These are phyloP conservation scores for Scaptomyza cyrtandrae DNA, from an alignment of 2,888 invertebrate genomes.

Conservation along the genomic window DNA sequence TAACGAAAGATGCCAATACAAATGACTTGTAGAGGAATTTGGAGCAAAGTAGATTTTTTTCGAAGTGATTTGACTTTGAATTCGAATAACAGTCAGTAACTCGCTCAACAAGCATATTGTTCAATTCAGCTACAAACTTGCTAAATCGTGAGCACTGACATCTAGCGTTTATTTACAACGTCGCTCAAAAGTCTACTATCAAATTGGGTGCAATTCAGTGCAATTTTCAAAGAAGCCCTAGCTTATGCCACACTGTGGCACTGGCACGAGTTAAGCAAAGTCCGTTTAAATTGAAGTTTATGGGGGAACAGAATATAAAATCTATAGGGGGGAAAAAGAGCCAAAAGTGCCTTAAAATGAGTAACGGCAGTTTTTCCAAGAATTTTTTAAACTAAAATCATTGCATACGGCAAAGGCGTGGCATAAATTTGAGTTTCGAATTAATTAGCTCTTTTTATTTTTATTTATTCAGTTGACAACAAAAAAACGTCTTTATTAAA, in stretches of 20 bases:
- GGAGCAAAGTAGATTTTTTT: background rate
- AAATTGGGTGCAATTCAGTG: background rate
- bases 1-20: background rate
- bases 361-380: too few species aligned
- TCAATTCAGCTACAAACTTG: background rate
- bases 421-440: too few species aligned
- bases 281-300: too few species aligned
- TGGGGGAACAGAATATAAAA: too few species aligned
- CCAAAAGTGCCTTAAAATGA: too few species aligned
- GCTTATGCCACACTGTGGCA: slow-evolving; percentile 23
- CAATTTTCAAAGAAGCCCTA: slow-evolving; percentile 20
- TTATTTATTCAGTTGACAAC: slow-evolving; percentile 16
- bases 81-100: background rate
- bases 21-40: background rate
- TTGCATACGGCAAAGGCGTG: too few species aligned
- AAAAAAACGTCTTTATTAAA: slow-evolving; percentile 29
- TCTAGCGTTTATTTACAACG: background rate
- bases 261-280: background rate
- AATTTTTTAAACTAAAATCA: too few species aligned
- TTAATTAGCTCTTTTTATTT: too few species aligned
- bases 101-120: background rate
- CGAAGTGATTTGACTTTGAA: background rate
- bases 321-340: too few species aligned
- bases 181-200: slow-evolving; percentile 47
- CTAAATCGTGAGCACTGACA: slow-evolving; percentile 16